Evolutionary conservation across 2,797 vertebrate species (phyloP).

Genomic region (Babyrousa celebensis): DNA sequence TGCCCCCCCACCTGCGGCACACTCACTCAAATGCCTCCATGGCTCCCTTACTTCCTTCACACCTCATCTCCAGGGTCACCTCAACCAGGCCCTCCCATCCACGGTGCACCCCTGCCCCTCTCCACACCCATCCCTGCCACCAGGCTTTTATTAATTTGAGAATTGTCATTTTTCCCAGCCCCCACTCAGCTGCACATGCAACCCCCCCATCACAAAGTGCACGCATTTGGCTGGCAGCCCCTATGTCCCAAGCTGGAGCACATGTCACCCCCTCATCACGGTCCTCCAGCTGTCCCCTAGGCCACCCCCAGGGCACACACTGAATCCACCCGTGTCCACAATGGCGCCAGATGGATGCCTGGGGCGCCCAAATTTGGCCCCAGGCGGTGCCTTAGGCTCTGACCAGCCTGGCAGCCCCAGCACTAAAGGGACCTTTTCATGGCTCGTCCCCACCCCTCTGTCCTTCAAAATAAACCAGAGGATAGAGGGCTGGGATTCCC

Average conservation of each 20-base stretch:
- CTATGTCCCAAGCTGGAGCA: not conserved
- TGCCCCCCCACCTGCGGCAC: not conserved
- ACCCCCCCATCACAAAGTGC: too few species aligned
- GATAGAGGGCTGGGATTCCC: not conserved
- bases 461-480: not conserved
- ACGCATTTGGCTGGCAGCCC: not conserved
- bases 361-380: not conserved
- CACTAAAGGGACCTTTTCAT: not conserved
- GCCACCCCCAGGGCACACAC: not conserved
- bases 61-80: not conserved
- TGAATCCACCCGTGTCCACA: not conserved
- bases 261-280: not conserved
- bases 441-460: not conserved
- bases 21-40: not conserved
- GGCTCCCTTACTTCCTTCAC: not conserved
- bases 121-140: not conserved
- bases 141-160: not conserved
- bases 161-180: not conserved
- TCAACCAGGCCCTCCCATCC: too few species aligned
- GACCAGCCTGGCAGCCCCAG: not conserved
- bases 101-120: not conserved
- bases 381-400: not conserved
- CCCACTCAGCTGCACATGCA: not conserved
- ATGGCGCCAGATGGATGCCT: rapidly evolving
- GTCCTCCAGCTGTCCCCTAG: not conserved